Base-by-base conservation (phyloP, 2,113 vertebrate species). In the Cyphomyrus discorhynchus region DNA sequence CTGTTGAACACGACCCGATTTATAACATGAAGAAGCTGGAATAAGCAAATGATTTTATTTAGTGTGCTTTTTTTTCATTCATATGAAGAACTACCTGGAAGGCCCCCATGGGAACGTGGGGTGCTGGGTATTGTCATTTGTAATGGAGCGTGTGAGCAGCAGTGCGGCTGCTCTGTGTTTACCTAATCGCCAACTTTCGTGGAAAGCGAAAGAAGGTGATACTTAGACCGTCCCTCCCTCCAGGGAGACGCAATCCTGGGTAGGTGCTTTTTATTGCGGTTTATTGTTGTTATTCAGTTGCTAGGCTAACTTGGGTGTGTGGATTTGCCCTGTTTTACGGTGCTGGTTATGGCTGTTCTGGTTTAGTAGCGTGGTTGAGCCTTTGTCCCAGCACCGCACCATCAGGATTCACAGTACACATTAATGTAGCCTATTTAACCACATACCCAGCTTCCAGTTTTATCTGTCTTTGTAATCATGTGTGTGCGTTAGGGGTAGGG, bases 141-240 rank as follows among this genome's bases (percentile, higher is more conserved):
- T 45, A 88, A 45, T 88, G 47, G 56, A 88, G 56, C 87, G 9
- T 88, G 56, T 46, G 56, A 42, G 53, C 53, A 19, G 53, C 17
- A 0, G 39, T 24, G 39, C 8, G 52, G 42, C 86, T 17, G 49
- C 86, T 39, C 35, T 49, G 24, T 62, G 56, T 88, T 66, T 62
- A 13, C 56, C 87, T 88, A 88, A 88, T 45, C 56, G 49, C 19
- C 17, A 10, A 88, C 35, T 62, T 88, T 62, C 53, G 21, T 53
- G 49, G 35, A 88, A 88, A 62, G 53, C 35, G 86, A 66, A 56
- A 87, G 50, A 87, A 87, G 85, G 85, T 42, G 47, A 15, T 42
- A 31, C 49, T 39, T 87, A 87, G 53, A 50, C 27, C 50, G 47
- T 31, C 85, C 50, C 85, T 49, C 47, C 85, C 85, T 87, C 50